phyloP scores from a whole-genome alignment of 2,888 invertebrate genomes.

The Kuschelorhynchus macadamiae region DNA sequence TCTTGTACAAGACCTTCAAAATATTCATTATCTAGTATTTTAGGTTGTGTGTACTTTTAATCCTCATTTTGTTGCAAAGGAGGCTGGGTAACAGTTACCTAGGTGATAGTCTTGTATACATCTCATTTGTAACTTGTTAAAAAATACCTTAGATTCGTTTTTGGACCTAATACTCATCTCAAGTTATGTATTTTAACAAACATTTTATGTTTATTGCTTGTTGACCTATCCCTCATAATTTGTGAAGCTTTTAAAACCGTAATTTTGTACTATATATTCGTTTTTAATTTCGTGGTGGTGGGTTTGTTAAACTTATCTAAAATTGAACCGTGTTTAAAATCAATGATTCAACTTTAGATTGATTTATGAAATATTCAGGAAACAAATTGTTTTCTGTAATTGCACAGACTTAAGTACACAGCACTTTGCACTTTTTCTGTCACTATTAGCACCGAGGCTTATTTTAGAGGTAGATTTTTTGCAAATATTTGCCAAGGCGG shows the following conservation, averaged over 20 bases:
- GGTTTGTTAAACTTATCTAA: background rate
- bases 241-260: constrained; percentile 50
- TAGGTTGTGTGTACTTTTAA: constrained; percentile 17
- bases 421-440: constrained; percentile 37
- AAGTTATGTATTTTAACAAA: background rate
- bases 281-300: constrained; percentile 31
- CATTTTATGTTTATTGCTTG: constrained; percentile 4
- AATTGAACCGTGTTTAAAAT: background rate
- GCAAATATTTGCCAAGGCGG: constrained; percentile 25
- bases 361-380: too few relatives aligned
- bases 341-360: background rate
- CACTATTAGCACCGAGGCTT: constrained; percentile 4
- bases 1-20: constrained; percentile 8
- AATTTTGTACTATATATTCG: constrained; percentile 7
- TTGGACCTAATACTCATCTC: constrained; percentile 21
- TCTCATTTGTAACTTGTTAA: constrained; percentile 6
- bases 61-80: constrained; percentile 17
- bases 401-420: constrained; percentile 22
- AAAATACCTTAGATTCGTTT: background rate
- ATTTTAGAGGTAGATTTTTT: constrained; percentile 22
- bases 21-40: constrained; percentile 12
- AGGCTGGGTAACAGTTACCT: constrained; percentile 2
- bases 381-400: background rate
- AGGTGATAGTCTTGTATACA: constrained; percentile 1
- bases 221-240: constrained; percentile 28